Base-by-base conservation (phyloP, 2,797 vertebrate genomes). In the Phrynocephalus vlangalii region DNA sequence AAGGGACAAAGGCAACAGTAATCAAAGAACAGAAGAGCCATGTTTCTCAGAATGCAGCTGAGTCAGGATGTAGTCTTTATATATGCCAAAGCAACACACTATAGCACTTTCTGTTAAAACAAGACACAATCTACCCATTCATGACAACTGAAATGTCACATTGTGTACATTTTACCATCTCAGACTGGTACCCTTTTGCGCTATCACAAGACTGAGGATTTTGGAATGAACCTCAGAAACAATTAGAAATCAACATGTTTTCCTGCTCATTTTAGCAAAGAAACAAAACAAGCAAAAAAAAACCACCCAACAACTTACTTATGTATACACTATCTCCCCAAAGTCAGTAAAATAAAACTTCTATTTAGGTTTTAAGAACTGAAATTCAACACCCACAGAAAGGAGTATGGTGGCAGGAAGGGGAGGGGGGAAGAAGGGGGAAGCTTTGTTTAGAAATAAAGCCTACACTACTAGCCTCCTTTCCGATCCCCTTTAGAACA, bases 201-300 rank as follows among this genome's bases (percentile, higher is more conserved):
- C 79, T 71, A 9, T n/a, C 1, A 85, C 44, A 0, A 66, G 10
- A 80, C 15, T 13, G 0, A 72, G 0, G 0, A 44, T 0, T 63
- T 73, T 2, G 3, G 24, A 11, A 1, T 18, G 75, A 68, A 50
- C 28, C 73, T 73, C 5, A 2, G 24, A 0, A 76, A 2, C 72
- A 0, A 20, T 7, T 1, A 80, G 0, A 0, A 1, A 0, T 0
- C 26, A 68, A 16, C 48, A 13, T 0, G 3, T 2, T 1, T 30
- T 33, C 1, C 0, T 0, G 6, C 2, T 0, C 8, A 10, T 52
- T 92, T 87, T 77, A 1, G 52, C 78, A 33, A 38, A 73, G 10
- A 38, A 24, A 70, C 10, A 20, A 78, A 9, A 9, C 44, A 66
- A 79, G 10, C 20, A 20, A 48, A 56, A 56, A 56, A 56, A 56